These are phyloP conservation scores for Hemibagrus guttatus DNA, from an alignment of 2,797 vertebrate species.

Conservation along the genomic window DNA sequence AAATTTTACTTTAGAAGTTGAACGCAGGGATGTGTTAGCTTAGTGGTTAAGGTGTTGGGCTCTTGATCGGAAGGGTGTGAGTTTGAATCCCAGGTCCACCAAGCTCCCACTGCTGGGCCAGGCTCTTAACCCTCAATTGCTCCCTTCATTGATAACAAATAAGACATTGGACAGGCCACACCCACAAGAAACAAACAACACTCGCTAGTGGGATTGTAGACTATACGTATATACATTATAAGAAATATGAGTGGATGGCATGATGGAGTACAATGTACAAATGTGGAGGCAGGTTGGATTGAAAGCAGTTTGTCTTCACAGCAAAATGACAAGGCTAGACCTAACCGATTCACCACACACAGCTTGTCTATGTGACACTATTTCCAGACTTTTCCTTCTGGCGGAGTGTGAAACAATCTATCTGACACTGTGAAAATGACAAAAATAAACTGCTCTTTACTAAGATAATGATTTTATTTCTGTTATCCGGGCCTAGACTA, in stretches of 20 bases:
- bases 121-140: no score
- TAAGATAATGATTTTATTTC: constrained; percentile 11
- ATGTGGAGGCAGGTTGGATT: not conserved
- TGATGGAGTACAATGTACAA: not conserved
- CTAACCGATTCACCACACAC: not conserved
- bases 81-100: no score
- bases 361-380: not conserved
- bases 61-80: no score
- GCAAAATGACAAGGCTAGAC: not conserved
- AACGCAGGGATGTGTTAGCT: no score
- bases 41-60: no score
- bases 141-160: no score
- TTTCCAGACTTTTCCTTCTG: not conserved
- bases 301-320: not conserved
- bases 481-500: not conserved
- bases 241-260: not conserved
- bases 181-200: not conserved
- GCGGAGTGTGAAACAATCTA: constrained; percentile 1
- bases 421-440: constrained; percentile 16
- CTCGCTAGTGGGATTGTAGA: not conserved
- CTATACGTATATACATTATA: not conserved
- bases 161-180: not conserved
- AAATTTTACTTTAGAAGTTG: no score
- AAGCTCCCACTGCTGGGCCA: no score
- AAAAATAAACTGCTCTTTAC: constrained; percentile 11